Conservation (phyloP, 2,888 invertebrate species). For the Cinara cedri region DNA sequence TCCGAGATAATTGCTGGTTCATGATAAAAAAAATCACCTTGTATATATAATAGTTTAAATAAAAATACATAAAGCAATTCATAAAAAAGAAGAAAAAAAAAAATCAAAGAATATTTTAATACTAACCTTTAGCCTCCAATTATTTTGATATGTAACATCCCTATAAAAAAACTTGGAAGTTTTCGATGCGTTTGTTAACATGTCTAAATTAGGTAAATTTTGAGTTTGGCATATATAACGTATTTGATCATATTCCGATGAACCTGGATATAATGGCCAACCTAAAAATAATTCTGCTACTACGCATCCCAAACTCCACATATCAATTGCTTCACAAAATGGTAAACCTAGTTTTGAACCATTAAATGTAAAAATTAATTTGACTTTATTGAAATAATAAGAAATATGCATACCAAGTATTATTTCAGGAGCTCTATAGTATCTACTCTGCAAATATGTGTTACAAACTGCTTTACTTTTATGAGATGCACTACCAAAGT, state of each 20-base stretch:
- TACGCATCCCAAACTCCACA: conserved; percentile 99
- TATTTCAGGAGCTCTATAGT: conserved; percentile 97
- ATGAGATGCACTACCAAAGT: conserved; percentile 99
- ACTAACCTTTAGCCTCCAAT: conserved; percentile 70
- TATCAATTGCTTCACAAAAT: conserved; percentile 99
- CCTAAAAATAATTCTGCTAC: conserved; percentile 98
- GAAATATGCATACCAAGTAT: conserved; percentile 71
- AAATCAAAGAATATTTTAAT: conserved; percentile 2
- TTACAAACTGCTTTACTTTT: conserved; percentile 99
- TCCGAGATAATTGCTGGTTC: too few species aligned
- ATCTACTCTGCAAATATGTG: conserved; percentile 98
- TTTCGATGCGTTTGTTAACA: conserved; percentile 96
- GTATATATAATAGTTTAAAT: too few species aligned
- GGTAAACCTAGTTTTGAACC: conserved; percentile 72
- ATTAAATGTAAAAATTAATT: conserved; percentile 6
- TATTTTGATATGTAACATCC: conserved; percentile 74
- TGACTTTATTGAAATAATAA: neutral
- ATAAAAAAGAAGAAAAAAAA: too few species aligned
- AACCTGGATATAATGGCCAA: conserved; percentile 99
- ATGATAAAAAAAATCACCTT: too few species aligned
- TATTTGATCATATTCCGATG: conserved; percentile 98
- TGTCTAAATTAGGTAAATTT: conserved; percentile 95
- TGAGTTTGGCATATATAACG: conserved; percentile 96
- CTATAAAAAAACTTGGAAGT: conserved; percentile 98
- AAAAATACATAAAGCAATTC: too few species aligned